A percentile compares a stretch with the other conserved stretches of the same genome.
Conservation (phyloP, 1,140 invertebrate species). For the Papilio machaon region DNA sequence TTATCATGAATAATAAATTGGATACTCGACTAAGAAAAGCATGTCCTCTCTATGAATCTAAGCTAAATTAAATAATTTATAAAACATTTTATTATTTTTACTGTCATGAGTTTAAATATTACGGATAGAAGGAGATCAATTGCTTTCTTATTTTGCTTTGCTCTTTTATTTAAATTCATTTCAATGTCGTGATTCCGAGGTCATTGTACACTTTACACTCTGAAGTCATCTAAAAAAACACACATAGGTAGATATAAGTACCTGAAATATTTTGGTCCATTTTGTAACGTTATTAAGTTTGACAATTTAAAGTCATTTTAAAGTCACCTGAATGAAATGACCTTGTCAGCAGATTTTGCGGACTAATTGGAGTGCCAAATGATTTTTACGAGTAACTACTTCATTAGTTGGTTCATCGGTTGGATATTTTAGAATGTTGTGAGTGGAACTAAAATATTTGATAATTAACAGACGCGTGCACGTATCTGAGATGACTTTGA, state of each 20-base stretch:
- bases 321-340: constrained; percentile 9
- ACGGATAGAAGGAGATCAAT: neutral
- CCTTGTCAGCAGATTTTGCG: constrained; percentile 34
- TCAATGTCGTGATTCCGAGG: neutral
- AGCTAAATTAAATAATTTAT: neutral
- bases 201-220: neutral
- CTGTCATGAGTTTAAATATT: neutral
- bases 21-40: neutral
- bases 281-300: neutral
- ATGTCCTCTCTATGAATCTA: neutral
- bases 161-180: neutral
- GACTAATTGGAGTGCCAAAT: constrained; percentile 26
- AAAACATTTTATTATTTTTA: neutral
- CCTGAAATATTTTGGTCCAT: too few relatives aligned
- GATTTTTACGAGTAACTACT: neutral
- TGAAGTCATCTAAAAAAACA: too few relatives aligned
- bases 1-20: constrained; percentile 30
- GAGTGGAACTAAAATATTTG: neutral
- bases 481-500: constrained; percentile 95
- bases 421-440: neutral
- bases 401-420: neutral
- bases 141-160: neutral
- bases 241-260: too few relatives aligned
- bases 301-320: neutral
- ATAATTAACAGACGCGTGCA: constrained; percentile 90